phyloP scores from a whole-genome alignment of 2,888 invertebrate species.

The Mesopsocus fuscifrons region DNA sequence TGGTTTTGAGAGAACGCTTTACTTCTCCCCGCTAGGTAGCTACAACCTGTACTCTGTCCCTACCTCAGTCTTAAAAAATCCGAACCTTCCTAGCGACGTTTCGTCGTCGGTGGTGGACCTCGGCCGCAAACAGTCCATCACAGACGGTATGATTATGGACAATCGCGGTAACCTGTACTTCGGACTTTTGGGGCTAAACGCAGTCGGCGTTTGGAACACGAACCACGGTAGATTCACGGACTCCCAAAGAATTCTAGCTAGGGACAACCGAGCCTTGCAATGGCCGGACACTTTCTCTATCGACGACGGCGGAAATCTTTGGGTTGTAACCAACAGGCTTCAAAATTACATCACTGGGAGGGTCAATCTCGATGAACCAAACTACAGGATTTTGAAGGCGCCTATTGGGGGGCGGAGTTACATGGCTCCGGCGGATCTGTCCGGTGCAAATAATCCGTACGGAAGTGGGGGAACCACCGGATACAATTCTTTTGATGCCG shows the following conservation, averaged over 20 bases:
- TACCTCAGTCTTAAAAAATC: constrained; percentile 36
- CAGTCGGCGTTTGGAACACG: constrained; percentile 51
- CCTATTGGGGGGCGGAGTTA: constrained; percentile 42
- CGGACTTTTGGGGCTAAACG: constrained; percentile 45
- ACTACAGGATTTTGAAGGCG: constrained; percentile 45
- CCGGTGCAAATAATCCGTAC: not conserved
- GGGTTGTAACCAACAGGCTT: constrained; percentile 45
- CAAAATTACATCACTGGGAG: constrained; percentile 43
- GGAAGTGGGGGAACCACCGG: not conserved
- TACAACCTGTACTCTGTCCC: constrained; percentile 44
- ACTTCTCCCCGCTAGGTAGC: constrained; percentile 48
- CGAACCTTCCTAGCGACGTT: constrained; percentile 22
- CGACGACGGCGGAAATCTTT: constrained; percentile 42
- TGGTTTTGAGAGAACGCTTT: constrained; percentile 28
- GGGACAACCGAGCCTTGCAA: constrained; percentile 45
- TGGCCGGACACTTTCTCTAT: constrained; percentile 50
- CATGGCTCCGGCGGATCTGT: constrained; percentile 21
- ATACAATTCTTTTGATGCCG: not conserved
- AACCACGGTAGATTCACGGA: constrained; percentile 25
- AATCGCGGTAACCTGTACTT: constrained; percentile 46
- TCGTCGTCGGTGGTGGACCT: constrained; percentile 35
- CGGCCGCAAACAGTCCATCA: constrained; percentile 44
- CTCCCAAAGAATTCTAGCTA: constrained; percentile 42
- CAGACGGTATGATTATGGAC: constrained; percentile 59
- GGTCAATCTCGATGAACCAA: constrained; percentile 36